Evolutionary conservation across 2,888 invertebrate genomes (phyloP).

Genomic region (Xylocampa areola): DNA sequence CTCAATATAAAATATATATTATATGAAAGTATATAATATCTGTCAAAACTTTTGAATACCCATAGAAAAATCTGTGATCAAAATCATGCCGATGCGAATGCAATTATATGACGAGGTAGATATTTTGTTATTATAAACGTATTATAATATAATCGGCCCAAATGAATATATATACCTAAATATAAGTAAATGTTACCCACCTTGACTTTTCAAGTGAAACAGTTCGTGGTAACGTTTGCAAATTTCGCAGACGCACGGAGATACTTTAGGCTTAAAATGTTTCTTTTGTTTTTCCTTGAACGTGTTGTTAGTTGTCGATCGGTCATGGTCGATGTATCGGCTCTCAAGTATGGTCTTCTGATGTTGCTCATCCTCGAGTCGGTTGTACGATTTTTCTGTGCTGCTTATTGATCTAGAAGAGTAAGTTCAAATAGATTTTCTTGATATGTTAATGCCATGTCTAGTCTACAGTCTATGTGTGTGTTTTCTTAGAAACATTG

Average conservation of each 20-base stretch:
- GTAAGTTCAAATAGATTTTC: neutral
- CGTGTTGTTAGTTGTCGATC: conserved; percentile 15
- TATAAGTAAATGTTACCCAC: neutral
- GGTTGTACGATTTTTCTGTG: conserved; percentile 36
- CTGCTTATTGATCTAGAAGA: conserved; percentile 54
- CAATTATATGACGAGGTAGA: conserved; percentile 17
- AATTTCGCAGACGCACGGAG: conserved; percentile 82
- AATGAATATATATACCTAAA: too few species aligned
- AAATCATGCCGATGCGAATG: too few species aligned
- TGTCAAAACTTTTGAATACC: conserved; percentile 2
- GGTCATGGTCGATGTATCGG: conserved; percentile 70
- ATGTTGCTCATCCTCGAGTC: conserved; percentile 56
- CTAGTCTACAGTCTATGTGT: too few species aligned
- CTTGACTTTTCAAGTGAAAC: conserved; percentile 69
- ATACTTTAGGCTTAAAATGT: conserved; percentile 39
- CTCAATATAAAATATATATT: conserved; percentile 6
- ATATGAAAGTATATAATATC: too few species aligned
- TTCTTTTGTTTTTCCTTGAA: conserved; percentile 32
- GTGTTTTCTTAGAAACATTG: too few species aligned
- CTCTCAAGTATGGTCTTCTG: conserved; percentile 76
- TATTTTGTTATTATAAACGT: neutral
- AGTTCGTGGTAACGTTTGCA: conserved; percentile 81
- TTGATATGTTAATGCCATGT: too few species aligned
- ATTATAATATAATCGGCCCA: conserved; percentile 5
- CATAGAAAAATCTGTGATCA: too few species aligned